phyloP scores from a whole-genome alignment of 2,113 vertebrate species.

The Lethenteron reissneri region DNA sequence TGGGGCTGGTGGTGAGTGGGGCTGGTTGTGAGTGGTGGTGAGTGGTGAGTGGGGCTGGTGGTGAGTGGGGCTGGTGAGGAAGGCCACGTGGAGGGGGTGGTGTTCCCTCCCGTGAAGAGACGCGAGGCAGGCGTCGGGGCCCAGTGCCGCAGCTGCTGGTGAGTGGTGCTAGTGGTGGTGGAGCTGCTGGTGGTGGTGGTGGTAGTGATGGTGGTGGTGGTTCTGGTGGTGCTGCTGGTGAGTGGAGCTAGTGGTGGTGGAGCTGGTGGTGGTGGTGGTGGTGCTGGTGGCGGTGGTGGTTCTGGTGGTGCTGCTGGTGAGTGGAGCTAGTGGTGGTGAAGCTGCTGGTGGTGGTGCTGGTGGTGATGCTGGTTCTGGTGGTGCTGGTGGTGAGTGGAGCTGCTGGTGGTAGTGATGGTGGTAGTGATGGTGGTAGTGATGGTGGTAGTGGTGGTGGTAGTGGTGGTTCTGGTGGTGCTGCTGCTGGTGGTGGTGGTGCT shows the following conservation, averaged over 20 bases:
- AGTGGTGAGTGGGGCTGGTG: no score
- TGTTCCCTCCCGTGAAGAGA: neutral
- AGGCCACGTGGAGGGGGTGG: neutral
- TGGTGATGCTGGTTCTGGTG: neutral
- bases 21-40: no score
- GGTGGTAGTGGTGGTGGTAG: neutral
- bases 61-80: no score
- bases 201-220: no score
- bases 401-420: neutral
- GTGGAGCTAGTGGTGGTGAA: neutral
- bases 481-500: neutral
- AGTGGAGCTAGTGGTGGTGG: neutral
- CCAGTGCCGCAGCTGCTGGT: no score
- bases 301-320: neutral
- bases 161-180: no score
- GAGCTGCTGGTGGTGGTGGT: neutral
- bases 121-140: no score
- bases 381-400: neutral
- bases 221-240: no score
- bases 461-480: no score
- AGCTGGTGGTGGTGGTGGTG: neutral
- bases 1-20: no score
- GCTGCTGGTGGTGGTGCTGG: no score
- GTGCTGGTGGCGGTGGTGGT: neutral
- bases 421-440: no score